Evolutionary conservation across 23 tunicate species (phyloP).

Genomic region (Ascidia mentula): DNA sequence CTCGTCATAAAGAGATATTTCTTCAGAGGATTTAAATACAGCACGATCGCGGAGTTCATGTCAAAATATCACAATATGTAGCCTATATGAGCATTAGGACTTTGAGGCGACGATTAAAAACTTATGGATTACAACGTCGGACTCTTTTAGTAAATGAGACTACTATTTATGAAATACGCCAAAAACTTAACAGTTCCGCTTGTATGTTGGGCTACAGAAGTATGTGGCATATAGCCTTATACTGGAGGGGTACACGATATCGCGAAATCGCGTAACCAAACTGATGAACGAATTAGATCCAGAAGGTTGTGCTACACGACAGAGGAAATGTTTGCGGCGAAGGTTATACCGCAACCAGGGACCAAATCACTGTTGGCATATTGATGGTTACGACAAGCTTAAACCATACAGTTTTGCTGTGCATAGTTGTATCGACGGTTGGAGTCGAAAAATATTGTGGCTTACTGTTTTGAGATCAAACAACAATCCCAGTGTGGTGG

Average conservation of each 20-base stretch:
- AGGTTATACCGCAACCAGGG: not conserved
- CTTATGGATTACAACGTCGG: constrained; percentile 1
- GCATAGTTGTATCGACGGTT: constrained; percentile 17
- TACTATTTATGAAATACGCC: not conserved
- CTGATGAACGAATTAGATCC: constrained; percentile 17
- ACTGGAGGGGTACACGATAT: not conserved
- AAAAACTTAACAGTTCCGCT: not conserved
- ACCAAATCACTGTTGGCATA: constrained; percentile 14
- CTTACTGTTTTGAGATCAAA: not conserved
- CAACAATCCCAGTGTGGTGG: not conserved
- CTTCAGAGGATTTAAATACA: constrained; percentile 1
- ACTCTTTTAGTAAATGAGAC: not conserved
- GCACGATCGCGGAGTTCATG: not conserved
- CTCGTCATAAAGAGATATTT: not conserved
- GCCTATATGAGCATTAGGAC: not conserved
- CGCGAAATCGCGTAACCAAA: not conserved
- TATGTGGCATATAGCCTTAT: not conserved
- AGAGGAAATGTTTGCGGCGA: not conserved
- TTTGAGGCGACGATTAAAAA: not conserved
- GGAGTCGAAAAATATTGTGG: constrained; percentile 11
- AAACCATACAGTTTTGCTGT: constrained; percentile 15
- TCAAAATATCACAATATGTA: not conserved
- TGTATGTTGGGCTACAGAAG: constrained; percentile 19
- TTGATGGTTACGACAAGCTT: constrained; percentile 16
- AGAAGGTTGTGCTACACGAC: constrained; percentile 4